phyloP scores from a whole-genome alignment of 2,113 vertebrate species.

The Phyllostomus hastatus region DNA sequence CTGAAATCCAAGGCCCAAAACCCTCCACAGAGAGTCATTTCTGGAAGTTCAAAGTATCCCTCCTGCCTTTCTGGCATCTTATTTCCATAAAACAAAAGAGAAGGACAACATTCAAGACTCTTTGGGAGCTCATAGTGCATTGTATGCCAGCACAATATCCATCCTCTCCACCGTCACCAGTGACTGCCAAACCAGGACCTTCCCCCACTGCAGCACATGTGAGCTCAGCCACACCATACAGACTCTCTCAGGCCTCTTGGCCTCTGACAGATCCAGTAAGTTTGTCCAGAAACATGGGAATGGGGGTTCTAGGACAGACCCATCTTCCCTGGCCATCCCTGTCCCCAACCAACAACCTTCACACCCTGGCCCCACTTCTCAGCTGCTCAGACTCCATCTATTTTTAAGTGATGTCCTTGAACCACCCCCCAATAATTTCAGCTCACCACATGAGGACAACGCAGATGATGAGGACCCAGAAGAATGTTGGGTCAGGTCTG shows the following conservation, averaged over 20 bases:
- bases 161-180: not conserved
- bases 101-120: not conserved
- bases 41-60: not conserved
- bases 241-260: not conserved
- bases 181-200: rapidly evolving
- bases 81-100: not conserved
- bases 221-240: not conserved
- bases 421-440: not conserved
- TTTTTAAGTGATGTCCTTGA: not conserved
- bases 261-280: not conserved
- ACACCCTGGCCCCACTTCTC: no score
- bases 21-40: not conserved
- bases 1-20: not conserved
- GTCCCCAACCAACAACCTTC: no score
- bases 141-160: rapidly evolving
- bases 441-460: not conserved
- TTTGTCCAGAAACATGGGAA: not conserved
- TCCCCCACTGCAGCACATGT: rapidly evolving
- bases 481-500: not conserved
- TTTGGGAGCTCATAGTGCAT: rapidly evolving
- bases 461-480: not conserved
- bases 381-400: no score
- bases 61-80: not conserved
- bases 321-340: not conserved
- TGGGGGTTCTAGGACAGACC: not conserved